These are phyloP conservation scores for Tetragnatha montana DNA, from an alignment of 2,888 invertebrate species.

Conservation along the genomic window DNA sequence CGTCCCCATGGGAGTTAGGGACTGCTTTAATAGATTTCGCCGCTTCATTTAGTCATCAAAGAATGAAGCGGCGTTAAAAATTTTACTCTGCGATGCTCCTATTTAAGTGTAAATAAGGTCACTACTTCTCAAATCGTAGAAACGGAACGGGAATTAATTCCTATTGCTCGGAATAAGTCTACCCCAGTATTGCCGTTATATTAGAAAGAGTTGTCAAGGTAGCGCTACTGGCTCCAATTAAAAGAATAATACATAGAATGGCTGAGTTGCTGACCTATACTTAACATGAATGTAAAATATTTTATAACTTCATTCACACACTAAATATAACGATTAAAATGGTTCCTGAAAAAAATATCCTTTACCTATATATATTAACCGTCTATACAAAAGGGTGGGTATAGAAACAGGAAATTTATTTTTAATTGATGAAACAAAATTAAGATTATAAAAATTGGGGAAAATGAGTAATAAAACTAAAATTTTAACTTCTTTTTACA, in stretches of 20 bases:
- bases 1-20: conserved; percentile 31
- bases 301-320: neutral
- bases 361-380: too few relatives aligned
- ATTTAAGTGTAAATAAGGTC: conserved; percentile 70
- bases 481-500: too few relatives aligned
- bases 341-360: too few relatives aligned
- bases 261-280: neutral
- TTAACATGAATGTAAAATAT: neutral
- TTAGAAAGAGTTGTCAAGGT: neutral
- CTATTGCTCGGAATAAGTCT: too few relatives aligned
- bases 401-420: too few relatives aligned
- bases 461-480: too few relatives aligned
- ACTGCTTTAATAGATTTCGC: conserved; percentile 59
- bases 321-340: too few relatives aligned
- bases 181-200: neutral
- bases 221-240: neutral
- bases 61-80: conserved; percentile 64
- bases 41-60: conserved; percentile 58
- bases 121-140: neutral
- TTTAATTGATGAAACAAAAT: too few relatives aligned
- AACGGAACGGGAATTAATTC: neutral
- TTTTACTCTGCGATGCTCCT: conserved; percentile 62
- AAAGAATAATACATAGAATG: neutral
- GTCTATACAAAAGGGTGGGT: too few relatives aligned
- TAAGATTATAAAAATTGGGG: too few relatives aligned